These are phyloP conservation scores for Drosophila gunungcola DNA, from an alignment of 1,140 invertebrate genomes.

Conservation along the genomic window DNA sequence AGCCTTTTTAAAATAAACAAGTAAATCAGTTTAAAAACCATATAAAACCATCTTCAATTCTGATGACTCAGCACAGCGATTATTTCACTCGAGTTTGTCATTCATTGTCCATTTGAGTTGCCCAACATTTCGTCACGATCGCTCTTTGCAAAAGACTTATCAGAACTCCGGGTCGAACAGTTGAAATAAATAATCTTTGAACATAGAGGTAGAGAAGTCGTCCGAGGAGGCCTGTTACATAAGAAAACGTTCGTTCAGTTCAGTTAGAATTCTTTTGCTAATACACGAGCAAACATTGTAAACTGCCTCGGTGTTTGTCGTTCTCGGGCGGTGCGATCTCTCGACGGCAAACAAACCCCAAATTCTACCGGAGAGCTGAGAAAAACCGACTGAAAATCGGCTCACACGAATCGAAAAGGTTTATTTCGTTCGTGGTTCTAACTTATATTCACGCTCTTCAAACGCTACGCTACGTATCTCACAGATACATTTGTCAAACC, in stretches of 20 bases:
- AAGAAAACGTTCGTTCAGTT: conserved; percentile 47
- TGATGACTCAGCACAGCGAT: conserved; percentile 15
- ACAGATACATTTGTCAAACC: conserved; percentile 38
- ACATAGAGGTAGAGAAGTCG: conserved; percentile 2
- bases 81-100: conserved; percentile 2
- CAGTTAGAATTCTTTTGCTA: conserved; percentile 54
- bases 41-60: neutral
- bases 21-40: too few relatives aligned
- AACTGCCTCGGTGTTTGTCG: conserved; percentile 43
- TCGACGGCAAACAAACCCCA: conserved; percentile 44
- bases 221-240: conserved; percentile 37
- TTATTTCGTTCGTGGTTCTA: conserved; percentile 15
- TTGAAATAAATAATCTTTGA: conserved; percentile 8
- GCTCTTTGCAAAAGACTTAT: conserved; percentile 32
- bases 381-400: conserved; percentile 28
- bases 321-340: conserved; percentile 31
- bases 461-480: conserved; percentile 35
- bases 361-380: conserved; percentile 19
- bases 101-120: conserved; percentile 12
- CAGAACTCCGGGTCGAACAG: conserved; percentile 4
- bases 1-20: too few relatives aligned
- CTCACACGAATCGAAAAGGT: conserved; percentile 25
- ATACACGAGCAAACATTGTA: conserved; percentile 57
- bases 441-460: conserved; percentile 21
- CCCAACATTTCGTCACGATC: conserved; percentile 25